These are phyloP conservation scores for Tinamus major DNA, from an alignment of 2,797 vertebrate species.

Conservation along the genomic window DNA sequence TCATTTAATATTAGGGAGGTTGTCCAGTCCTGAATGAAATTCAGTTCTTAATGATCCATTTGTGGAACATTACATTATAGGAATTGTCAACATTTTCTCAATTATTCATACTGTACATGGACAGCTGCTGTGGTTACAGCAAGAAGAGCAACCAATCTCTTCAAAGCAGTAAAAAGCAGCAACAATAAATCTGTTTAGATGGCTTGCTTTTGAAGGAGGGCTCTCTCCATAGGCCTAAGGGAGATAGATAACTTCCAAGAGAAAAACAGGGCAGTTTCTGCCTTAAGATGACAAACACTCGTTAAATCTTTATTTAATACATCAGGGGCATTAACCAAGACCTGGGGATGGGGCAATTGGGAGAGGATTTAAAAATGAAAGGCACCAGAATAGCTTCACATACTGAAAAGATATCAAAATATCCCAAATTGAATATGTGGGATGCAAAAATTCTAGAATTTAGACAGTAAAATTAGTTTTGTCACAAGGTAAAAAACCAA, in stretches of 20 bases:
- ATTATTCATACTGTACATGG: conserved; percentile 73
- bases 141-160: conserved; percentile 67
- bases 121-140: conserved; percentile 67
- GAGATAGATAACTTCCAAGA: not conserved
- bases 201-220: not conserved
- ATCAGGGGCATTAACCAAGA: not conserved
- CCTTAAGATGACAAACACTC: not conserved
- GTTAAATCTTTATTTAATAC: not conserved
- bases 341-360: not conserved
- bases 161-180: conserved; percentile 52
- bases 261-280: not conserved
- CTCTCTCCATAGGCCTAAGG: not conserved
- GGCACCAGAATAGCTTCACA: not conserved
- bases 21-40: conserved; percentile 23
- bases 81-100: conserved; percentile 63
- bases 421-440: not conserved
- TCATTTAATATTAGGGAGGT: not conserved
- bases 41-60: not conserved
- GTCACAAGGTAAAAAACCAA: not conserved
- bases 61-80: conserved; percentile 53
- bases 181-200: conserved; percentile 34
- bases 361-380: not conserved
- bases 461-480: not conserved
- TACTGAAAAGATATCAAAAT: fast-evolving
- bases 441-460: not conserved